phyloP scores from a whole-genome alignment of 2,113 vertebrate genomes.

The Paralichthys olivaceus region DNA sequence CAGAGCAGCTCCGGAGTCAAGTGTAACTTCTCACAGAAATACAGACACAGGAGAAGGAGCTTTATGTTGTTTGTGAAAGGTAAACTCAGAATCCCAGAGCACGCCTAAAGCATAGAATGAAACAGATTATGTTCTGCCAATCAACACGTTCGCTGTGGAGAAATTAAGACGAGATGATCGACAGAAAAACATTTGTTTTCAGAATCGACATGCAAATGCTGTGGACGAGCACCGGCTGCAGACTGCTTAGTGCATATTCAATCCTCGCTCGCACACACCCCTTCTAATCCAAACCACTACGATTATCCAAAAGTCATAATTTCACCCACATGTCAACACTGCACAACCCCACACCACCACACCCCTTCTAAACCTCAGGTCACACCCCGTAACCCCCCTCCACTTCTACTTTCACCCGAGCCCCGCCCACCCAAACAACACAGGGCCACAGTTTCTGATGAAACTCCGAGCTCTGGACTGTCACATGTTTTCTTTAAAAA shows the following conservation, averaged over 20 bases:
- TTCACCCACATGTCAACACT: constrained; percentile 15
- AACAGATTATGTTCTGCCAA: not conserved
- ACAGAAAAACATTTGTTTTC: not conserved
- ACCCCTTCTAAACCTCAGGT: constrained; percentile 34
- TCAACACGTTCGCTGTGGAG: not conserved
- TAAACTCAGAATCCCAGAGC: not conserved
- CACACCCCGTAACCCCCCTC: not conserved
- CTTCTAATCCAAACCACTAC: constrained; percentile 14
- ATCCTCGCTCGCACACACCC: not conserved
- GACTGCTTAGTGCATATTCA: constrained; percentile 16
- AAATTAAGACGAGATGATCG: not conserved
- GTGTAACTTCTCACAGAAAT: constrained; percentile 31
- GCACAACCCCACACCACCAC: constrained; percentile 6
- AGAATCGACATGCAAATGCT: constrained; percentile 30
- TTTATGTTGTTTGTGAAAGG: constrained; percentile 11
- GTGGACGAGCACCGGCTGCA: constrained; percentile 11
- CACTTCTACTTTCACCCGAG: constrained; percentile 23
- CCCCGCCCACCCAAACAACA: constrained; percentile 22
- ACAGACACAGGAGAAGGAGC: constrained; percentile 27
- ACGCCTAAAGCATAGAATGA: not conserved
- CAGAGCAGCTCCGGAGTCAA: constrained; percentile 10
- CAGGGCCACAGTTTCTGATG: constrained; percentile 38
- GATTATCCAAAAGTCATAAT: constrained; percentile 11
- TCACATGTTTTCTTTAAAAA: constrained; percentile 9
- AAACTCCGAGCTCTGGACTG: constrained; percentile 27